Base-by-base conservation (phyloP, 2,888 invertebrate genomes). In the Glyphotaelius pellucidus region DNA sequence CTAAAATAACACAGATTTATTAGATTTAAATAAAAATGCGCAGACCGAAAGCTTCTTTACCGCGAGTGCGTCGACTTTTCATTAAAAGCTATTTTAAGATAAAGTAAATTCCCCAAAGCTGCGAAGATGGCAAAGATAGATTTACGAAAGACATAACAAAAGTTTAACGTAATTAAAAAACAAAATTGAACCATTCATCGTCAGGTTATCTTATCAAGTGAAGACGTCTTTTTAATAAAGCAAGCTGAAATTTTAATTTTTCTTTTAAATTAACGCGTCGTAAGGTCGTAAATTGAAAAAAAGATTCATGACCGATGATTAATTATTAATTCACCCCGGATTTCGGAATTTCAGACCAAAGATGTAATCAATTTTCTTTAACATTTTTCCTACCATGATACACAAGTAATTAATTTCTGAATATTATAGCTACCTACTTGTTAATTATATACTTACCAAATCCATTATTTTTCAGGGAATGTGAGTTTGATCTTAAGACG, bases 121-220 rank as follows among this genome's bases (percentile, higher is more conserved):
- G 67, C 67, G 67, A 67, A 67, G 42, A 42, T 47, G 35, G 35
- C 79, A 35, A 32, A 89, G 25, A 14, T 35, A 79, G 88, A 80
- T 89, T 89, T 80, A 79, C 80, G 80, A 79, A 32, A 89, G 35
- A 80, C 88, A 85, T 42, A 79, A 47, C 42, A 47, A 90, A 90
- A 90, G 90, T 81, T 90, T 81, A 47, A 47, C 81, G 79, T 90
- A 90, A 90, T 81, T 90, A 90, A 90, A 47, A 90, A 90, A 81
- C 90, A 81, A 81, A 90, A 90, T 90, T 80, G 90, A 90, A 89
- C 81, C 80, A 90, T 90, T 90, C 81, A 47, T 90, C 81, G 90
- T 90, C 81, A 90, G 90, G 35, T 90, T 81, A 90, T 80, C 90
- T 81, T 90, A 90, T 90, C 90, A 30, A 80, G 81, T 80, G 80